Evolutionary conservation across 2,797 vertebrate species (phyloP).

Genomic region (Protosalanx chinensis): DNA sequence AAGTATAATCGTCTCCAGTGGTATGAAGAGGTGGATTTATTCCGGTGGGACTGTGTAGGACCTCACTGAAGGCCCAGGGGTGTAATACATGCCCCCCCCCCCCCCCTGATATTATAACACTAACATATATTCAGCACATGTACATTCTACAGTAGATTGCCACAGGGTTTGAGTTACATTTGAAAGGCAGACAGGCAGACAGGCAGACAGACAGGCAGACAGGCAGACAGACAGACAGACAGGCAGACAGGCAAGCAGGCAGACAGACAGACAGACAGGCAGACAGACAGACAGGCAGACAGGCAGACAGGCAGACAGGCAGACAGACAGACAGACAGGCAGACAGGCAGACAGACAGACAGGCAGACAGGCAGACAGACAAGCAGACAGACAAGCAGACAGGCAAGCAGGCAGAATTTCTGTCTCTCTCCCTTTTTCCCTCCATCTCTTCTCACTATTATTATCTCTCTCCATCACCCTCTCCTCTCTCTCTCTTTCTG

Average conservation of each 20-base stretch:
- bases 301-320: too few relatives aligned
- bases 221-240: conserved; percentile 7
- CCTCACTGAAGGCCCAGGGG: too few relatives aligned
- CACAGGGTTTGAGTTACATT: background rate
- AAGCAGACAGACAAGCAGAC: too few relatives aligned
- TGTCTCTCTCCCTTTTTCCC: background rate
- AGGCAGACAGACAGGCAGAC: too few relatives aligned
- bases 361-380: too few relatives aligned
- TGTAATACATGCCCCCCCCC: too few relatives aligned
- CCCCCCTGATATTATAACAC: too few relatives aligned
- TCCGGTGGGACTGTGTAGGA: too few relatives aligned
- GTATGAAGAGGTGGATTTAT: too few relatives aligned
- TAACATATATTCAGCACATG: background rate
- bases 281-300: too few relatives aligned
- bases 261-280: too few relatives aligned
- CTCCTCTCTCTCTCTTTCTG: background rate
- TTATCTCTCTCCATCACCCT: background rate
- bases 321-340: background rate
- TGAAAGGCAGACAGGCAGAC: background rate
- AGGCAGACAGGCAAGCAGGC: background rate
- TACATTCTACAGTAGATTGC: background rate
- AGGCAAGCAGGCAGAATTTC: too few relatives aligned
- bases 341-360: background rate
- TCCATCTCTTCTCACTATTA: background rate
- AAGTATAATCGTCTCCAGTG: background rate